These are phyloP conservation scores for Sericinus montela DNA, from an alignment of 2,888 invertebrate genomes.

Conservation along the genomic window DNA sequence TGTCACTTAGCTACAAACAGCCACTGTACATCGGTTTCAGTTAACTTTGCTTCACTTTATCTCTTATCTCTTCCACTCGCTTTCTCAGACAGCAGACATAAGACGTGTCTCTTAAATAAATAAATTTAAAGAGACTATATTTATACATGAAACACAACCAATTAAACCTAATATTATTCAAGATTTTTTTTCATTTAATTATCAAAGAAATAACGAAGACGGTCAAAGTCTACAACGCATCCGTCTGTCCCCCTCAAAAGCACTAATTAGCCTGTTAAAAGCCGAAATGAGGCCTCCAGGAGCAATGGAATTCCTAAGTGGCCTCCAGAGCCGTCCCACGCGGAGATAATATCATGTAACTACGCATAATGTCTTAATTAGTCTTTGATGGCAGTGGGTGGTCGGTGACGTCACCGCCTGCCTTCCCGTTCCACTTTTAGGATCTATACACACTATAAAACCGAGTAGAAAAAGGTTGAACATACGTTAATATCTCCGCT, in stretches of 20 bases:
- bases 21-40: too few relatives aligned
- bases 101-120: too few relatives aligned
- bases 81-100: too few relatives aligned
- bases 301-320: constrained; percentile 9
- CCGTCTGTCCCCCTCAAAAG: background rate
- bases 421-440: constrained; percentile 39
- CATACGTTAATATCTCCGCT: constrained; percentile 6
- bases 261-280: constrained; percentile 13
- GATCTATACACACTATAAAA: constrained; percentile 31
- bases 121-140: too few relatives aligned
- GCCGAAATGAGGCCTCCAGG: constrained; percentile 8
- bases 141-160: too few relatives aligned
- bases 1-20: too few relatives aligned
- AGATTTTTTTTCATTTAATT: background rate
- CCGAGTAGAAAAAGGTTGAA: background rate
- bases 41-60: too few relatives aligned
- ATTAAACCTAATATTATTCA: background rate
- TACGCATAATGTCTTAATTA: constrained; percentile 40
- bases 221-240: background rate
- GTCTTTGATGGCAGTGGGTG: constrained; percentile 29
- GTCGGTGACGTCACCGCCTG: constrained; percentile 33
- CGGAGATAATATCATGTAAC: constrained; percentile 13
- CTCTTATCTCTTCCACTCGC: too few relatives aligned
- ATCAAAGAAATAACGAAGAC: background rate
- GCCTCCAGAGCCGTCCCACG: constrained; percentile 4